phyloP scores from a whole-genome alignment of 1,140 invertebrate genomes.

The Laupala kohalensis region DNA sequence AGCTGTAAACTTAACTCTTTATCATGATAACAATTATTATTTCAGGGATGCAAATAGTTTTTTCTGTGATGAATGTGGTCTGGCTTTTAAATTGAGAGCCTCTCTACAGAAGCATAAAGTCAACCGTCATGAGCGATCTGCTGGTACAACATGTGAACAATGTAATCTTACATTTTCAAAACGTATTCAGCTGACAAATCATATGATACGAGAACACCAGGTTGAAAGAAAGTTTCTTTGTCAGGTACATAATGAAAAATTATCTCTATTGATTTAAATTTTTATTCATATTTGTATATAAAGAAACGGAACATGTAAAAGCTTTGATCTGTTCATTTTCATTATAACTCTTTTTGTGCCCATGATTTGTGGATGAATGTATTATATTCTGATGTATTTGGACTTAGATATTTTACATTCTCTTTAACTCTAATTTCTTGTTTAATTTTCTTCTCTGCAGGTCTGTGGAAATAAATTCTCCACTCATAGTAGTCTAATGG shows the following conservation, averaged over 20 bases:
- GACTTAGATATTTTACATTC: too few species aligned
- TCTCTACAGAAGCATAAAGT: conserved; percentile 23
- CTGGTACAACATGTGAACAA: conserved; percentile 19
- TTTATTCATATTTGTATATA: too few species aligned
- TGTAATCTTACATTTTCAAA: conserved; percentile 21
- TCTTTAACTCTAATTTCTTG: too few species aligned
- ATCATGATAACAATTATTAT: not conserved
- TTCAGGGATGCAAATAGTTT: conserved; percentile 21
- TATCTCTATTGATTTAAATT: too few species aligned
- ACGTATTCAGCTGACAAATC: conserved; percentile 21
- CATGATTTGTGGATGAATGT: too few species aligned
- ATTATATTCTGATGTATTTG: too few species aligned
- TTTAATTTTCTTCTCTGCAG: conserved; percentile 15
- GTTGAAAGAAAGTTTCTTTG: conserved; percentile 21
- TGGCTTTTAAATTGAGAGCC: conserved; percentile 19
- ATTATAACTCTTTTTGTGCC: too few species aligned
- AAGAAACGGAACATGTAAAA: too few species aligned
- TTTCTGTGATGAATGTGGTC: conserved; percentile 22
- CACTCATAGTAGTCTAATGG: conserved; percentile 18
- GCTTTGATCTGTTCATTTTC: too few species aligned
- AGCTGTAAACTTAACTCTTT: too few species aligned
- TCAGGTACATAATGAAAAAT: conserved; percentile 21
- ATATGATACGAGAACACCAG: conserved; percentile 20
- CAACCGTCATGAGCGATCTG: conserved; percentile 19
- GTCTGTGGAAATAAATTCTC: conserved; percentile 21